Evolutionary conservation across 1,140 invertebrate species (phyloP).

Genomic region (Eupristina koningsbergeri): DNA sequence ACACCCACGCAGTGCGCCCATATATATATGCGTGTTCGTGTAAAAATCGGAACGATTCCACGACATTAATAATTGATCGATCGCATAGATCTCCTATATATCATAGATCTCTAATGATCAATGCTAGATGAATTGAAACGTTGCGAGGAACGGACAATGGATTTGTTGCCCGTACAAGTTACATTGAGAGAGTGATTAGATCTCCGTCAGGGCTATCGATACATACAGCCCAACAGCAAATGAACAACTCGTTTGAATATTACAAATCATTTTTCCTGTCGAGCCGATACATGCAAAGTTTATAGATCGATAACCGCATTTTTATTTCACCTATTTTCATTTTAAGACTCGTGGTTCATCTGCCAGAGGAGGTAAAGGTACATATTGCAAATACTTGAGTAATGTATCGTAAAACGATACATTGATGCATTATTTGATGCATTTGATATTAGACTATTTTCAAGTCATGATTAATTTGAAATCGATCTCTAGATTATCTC

Average conservation of each 20-base stretch:
- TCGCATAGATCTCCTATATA: neutral
- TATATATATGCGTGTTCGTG: neutral
- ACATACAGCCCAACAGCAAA: conserved; percentile 17
- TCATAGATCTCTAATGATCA: no score
- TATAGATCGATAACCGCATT: neutral
- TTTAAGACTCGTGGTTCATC: neutral
- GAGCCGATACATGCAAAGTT: neutral
- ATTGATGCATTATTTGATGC: neutral
- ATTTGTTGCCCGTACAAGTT: conserved; percentile 5
- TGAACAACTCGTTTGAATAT: conserved; percentile 7
- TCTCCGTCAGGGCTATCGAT: conserved; percentile 32
- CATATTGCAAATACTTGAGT: neutral
- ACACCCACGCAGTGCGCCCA: conserved; percentile 40
- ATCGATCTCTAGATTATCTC: neutral
- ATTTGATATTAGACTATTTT: neutral
- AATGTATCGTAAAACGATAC: neutral
- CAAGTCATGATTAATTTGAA: neutral
- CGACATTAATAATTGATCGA: conserved; percentile 25
- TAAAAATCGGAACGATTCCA: conserved; percentile 30
- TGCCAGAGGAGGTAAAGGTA: neutral
- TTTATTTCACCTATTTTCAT: neutral
- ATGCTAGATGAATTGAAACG: conserved; percentile 14
- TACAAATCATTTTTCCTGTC: conserved; percentile 24
- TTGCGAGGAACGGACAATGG: conserved; percentile 8
- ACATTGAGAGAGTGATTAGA: conserved; percentile 22